Evolutionary conservation across 2,797 vertebrate genomes (phyloP).

Genomic region (Rhynchonycteris naso): DNA sequence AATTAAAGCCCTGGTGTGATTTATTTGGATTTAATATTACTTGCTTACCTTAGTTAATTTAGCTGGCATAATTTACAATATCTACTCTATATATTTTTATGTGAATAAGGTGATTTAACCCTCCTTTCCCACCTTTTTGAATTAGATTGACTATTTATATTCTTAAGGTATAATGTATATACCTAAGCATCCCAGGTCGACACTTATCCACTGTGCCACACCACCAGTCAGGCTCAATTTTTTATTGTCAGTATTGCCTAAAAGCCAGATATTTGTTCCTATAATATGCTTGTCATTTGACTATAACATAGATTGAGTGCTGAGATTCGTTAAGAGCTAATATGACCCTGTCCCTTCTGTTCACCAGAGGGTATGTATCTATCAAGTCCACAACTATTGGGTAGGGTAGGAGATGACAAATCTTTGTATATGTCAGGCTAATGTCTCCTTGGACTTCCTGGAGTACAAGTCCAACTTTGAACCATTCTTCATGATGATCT

Average conservation of each 20-base stretch:
- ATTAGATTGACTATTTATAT: conserved; percentile 14
- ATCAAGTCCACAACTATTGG: background rate
- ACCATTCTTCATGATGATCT: conserved; percentile 99
- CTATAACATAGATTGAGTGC: background rate
- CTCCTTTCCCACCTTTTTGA: background rate
- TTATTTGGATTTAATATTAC: background rate
- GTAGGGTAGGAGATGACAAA: background rate
- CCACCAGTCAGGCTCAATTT: background rate
- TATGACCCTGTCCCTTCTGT: background rate
- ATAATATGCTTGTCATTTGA: background rate
- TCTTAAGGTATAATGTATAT: background rate
- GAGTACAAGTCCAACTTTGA: conserved; percentile 93
- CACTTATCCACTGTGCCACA: no score
- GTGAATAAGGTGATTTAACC: conserved; percentile 23
- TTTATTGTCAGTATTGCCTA: background rate
- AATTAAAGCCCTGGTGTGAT: background rate
- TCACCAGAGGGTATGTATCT: background rate
- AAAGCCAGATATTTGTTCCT: background rate
- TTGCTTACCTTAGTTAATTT: background rate
- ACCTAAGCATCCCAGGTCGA: no score
- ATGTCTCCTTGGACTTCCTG: conserved; percentile 95
- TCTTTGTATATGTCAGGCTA: conserved; percentile 89
- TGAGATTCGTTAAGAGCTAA: background rate
- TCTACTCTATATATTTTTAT: background rate
- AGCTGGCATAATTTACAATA: background rate